These are phyloP conservation scores for Spilosoma lubricipeda DNA, from an alignment of 2,888 invertebrate genomes.

Conservation along the genomic window DNA sequence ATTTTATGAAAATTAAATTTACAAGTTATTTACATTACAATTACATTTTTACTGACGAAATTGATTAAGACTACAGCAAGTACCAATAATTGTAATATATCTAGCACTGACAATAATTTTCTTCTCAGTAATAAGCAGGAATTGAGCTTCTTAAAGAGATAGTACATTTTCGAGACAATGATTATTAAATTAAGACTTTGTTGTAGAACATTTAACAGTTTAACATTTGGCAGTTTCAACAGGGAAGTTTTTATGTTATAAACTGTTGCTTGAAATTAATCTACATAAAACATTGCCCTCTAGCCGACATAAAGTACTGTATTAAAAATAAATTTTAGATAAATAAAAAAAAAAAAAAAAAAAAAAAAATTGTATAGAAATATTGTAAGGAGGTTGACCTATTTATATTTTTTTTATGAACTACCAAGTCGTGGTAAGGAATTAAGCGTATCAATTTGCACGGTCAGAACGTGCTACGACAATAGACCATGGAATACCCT, in stretches of 20 bases:
- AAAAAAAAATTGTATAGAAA: neutral
- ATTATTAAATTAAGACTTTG: no score
- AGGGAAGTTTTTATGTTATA: no score
- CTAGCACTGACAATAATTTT: neutral
- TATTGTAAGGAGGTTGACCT: neutral
- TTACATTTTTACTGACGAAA: no score
- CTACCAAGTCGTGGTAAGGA: neutral
- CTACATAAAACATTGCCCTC: no score
- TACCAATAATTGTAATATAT: neutral
- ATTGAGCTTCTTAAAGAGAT: neutral
- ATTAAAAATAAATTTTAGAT: no score
- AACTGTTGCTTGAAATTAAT: no score
- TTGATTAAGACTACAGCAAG: neutral
- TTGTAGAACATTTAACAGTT: no score
- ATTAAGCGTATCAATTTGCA: conserved; percentile 10
- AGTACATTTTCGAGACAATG: no score
- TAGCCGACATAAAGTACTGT: no score
- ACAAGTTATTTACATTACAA: no score
- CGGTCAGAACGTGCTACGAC: neutral
- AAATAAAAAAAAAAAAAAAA: no score
- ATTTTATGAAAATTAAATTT: neutral
- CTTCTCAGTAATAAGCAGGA: neutral
- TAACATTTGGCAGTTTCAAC: no score
- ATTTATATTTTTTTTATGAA: neutral
- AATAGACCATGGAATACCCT: conserved; percentile 1